These are phyloP conservation scores for Amniataba percoides DNA, from an alignment of 2,797 vertebrate species.

Conservation along the genomic window DNA sequence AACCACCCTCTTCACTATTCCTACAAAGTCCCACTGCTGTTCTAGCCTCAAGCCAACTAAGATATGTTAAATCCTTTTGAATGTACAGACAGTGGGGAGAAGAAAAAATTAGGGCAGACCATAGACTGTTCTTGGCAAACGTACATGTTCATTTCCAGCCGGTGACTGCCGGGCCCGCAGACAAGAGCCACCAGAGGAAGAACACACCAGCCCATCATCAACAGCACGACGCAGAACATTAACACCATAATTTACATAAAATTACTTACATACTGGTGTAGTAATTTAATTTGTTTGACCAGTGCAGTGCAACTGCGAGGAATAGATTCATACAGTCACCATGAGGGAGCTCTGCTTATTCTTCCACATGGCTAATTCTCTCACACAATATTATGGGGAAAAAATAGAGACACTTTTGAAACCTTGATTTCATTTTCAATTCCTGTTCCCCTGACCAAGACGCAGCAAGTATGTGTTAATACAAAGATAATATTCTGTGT, in stretches of 20 bases:
- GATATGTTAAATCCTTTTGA: conserved; percentile 72
- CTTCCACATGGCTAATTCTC: conserved; percentile 88
- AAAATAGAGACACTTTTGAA: conserved; percentile 71
- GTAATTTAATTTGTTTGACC: conserved; percentile 97
- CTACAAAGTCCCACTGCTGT: conserved; percentile 55
- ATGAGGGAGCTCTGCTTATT: conserved; percentile 84
- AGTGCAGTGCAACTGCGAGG: conserved; percentile 88
- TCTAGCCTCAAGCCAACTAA: conserved; percentile 70
- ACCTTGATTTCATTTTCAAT: conserved; percentile 75
- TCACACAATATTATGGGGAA: conserved; percentile 79
- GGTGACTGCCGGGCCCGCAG: conserved; percentile 78
- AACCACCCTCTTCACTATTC: conserved; percentile 56
- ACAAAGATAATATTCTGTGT: conserved; percentile 44
- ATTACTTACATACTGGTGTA: conserved; percentile 94
- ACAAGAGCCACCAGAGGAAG: conserved; percentile 83
- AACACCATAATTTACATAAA: conserved; percentile 96
- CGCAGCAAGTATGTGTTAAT: conserved; percentile 24
- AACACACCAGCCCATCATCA: conserved; percentile 84
- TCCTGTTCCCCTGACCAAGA: conserved; percentile 30
- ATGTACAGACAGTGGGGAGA: conserved; percentile 60
- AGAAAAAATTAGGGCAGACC: conserved; percentile 66
- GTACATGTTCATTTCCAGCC: conserved; percentile 74
- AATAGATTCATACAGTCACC: conserved; percentile 89
- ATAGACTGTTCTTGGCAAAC: conserved; percentile 76
- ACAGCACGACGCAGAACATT: conserved; percentile 93